phyloP scores from a whole-genome alignment of 1,140 invertebrate species.

The Brachionus paranguensis region DNA sequence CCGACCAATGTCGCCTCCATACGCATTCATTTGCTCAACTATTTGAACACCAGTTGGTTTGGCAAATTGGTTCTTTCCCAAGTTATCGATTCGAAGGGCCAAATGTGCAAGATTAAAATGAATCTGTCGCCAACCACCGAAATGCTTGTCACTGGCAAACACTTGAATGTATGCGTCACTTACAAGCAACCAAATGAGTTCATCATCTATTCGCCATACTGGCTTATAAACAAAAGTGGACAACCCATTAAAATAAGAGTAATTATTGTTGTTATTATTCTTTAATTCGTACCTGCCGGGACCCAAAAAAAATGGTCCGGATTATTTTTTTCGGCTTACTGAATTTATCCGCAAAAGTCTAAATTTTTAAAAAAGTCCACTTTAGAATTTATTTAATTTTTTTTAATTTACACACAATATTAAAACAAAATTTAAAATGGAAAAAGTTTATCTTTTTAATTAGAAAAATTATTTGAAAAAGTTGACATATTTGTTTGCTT shows the following conservation, averaged over 20 bases:
- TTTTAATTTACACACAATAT: no score
- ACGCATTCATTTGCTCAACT: constrained; percentile 1
- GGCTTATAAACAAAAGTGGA: constrained; percentile 35
- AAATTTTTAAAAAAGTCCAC: no score
- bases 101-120: constrained; percentile 13
- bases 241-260: constrained; percentile 15
- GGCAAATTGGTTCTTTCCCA: not conserved
- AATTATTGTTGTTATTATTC: not conserved
- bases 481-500: no score
- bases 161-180: not conserved
- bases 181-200: constrained; percentile 34
- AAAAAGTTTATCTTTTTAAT: no score
- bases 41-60: constrained; percentile 29
- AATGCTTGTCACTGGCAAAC: constrained; percentile 31
- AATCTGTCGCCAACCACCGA: not conserved
- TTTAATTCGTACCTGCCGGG: no score
- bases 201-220: constrained; percentile 16
- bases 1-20: not conserved
- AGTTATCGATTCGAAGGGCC: not conserved
- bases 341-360: no score
- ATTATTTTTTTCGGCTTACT: no score
- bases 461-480: no score
- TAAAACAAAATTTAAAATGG: no score
- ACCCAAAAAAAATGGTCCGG: no score
- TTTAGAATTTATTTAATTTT: no score